Evolutionary conservation across 2,888 invertebrate genomes (phyloP), one percentile per base, ranked within the genome.

Genomic region (Podotricha telesiphe): DNA sequence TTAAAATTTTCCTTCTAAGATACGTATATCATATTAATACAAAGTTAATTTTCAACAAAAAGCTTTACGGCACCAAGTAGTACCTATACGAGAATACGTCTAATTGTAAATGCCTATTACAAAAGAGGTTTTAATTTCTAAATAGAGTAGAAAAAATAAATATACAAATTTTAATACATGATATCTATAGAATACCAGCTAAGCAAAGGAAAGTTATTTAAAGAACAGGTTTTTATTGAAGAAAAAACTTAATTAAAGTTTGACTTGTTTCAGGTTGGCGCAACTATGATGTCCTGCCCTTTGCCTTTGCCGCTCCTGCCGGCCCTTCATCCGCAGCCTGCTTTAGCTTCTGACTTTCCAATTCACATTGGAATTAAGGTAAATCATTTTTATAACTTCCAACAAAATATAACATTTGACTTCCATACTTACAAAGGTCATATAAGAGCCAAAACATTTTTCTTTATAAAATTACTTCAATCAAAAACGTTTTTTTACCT

Each of bases 321-420:
- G 90, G 93, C 94, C 77, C 88, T 94, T 75, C 94, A 94, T 78
- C 94, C 91, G 67, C 93, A 90, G 86, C 94, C 93, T 81, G 94
- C 93, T 75, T 87, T 92, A 83, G 94, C 93, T 76, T 93, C 94
- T 79, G 95, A 94, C 89, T 94, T 92, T 83, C 94, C 94, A 75
- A 94, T 95, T 70, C 94, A 94, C 84, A 94, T 95, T 78, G 95
- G 95, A 85, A 94, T 94, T 83, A 95, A 95, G 95, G 95, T 95
- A 86, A 89, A 82, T 34, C 13, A 42, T 28, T 34, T 45, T 11
- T 28, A 42, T 20, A 19, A 42, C 13, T 42, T 42, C 10, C 13
- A 48, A 59, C 42, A 42, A 20, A 22, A 34, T 7, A 15, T 45
- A 42, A 17, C 15, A 6, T 17, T 11, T 47, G 7, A 6, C 2